These are phyloP conservation scores for Enteromius unitaeniatus DNA, from an alignment of 2,797 vertebrate genomes.

Conservation along the genomic window DNA sequence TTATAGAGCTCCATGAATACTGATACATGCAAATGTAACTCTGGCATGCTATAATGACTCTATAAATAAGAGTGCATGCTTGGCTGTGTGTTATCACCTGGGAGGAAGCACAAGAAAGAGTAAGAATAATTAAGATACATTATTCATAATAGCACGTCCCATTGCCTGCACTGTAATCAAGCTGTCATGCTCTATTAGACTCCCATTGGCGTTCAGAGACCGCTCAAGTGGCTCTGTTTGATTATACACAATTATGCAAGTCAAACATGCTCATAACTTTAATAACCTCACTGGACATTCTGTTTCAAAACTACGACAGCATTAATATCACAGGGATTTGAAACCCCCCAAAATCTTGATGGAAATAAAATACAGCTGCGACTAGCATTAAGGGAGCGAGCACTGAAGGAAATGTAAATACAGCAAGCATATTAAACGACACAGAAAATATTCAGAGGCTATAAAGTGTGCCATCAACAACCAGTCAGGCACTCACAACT, in stretches of 20 bases:
- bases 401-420: background rate
- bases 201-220: constrained; percentile 28
- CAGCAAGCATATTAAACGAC: background rate
- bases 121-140: constrained; percentile 61
- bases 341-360: constrained; percentile 26
- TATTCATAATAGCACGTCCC: constrained; percentile 63
- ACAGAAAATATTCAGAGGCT: background rate
- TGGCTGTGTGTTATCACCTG: constrained; percentile 37
- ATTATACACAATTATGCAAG: constrained; percentile 33
- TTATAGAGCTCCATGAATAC: constrained; percentile 36
- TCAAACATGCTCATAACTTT: constrained; percentile 34
- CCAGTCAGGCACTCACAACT: background rate
- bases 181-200: constrained; percentile 49
- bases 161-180: constrained; percentile 56
- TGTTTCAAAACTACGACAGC: constrained; percentile 24
- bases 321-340: constrained; percentile 42
- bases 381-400: background rate
- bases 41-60: constrained; percentile 48
- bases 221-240: constrained; percentile 10
- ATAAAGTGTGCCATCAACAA: background rate
- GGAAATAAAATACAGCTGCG: background rate
- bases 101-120: constrained; percentile 7
- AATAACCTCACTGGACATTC: constrained; percentile 30
- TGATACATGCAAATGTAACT: constrained; percentile 47
- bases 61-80: constrained; percentile 45